phyloP scores from a whole-genome alignment of 23 tunicate species.

The Styela plicata region DNA sequence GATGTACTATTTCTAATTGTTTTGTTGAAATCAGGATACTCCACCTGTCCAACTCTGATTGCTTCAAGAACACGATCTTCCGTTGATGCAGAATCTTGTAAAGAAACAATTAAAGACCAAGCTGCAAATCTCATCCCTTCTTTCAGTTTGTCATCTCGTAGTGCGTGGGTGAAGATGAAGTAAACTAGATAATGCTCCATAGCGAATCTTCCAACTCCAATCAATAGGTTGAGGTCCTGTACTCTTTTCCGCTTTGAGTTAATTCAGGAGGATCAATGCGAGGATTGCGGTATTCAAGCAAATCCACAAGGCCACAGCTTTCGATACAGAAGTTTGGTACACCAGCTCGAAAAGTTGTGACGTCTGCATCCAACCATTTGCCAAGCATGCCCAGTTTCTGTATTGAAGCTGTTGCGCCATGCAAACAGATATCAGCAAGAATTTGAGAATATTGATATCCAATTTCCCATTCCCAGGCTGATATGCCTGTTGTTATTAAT shows the following conservation, averaged over 20 bases:
- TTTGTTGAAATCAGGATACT: conserved; percentile 28
- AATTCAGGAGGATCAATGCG: not conserved
- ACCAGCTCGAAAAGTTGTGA: conserved; percentile 86
- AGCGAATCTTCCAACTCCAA: conserved; percentile 75
- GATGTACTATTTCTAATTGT: conserved; percentile 8
- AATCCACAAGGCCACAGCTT: conserved; percentile 79
- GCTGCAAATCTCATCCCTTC: conserved; percentile 83
- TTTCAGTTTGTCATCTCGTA: conserved; percentile 41
- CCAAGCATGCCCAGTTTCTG: conserved; percentile 86
- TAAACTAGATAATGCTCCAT: conserved; percentile 74
- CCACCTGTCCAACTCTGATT: conserved; percentile 56
- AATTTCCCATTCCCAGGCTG: conserved; percentile 73
- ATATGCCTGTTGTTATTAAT: conserved; percentile 26
- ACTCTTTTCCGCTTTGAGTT: not conserved
- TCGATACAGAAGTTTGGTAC: conserved; percentile 74
- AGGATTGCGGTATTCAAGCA: conserved; percentile 61
- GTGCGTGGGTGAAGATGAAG: conserved; percentile 42
- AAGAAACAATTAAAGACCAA: conserved; percentile 74
- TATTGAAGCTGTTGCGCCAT: conserved; percentile 39
- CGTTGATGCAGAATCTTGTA: conserved; percentile 58
- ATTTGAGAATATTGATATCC: conserved; percentile 64
- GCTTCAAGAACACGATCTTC: conserved; percentile 84
- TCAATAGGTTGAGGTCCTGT: conserved; percentile 20
- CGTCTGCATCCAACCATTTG: conserved; percentile 93
- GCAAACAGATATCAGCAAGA: conserved; percentile 62